phyloP scores from a whole-genome alignment of 2,113 vertebrate species.

The Maylandia zebra region DNA sequence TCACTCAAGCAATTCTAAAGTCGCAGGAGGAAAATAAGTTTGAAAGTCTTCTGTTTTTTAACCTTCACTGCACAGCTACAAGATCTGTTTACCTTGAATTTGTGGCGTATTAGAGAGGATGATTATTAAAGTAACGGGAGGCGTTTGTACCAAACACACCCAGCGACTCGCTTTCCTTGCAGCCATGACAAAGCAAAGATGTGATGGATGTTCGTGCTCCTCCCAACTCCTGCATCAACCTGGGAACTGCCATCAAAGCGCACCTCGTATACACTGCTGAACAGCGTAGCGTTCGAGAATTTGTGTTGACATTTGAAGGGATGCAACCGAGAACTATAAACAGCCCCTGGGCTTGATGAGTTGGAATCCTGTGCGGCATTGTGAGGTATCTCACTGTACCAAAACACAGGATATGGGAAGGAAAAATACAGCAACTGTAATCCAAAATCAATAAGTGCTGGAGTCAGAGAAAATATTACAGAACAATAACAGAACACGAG shows the following conservation, averaged over 20 bases:
- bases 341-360: conserved; percentile 16
- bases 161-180: background rate
- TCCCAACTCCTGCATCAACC: background rate
- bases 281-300: background rate
- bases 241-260: background rate
- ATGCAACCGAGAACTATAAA: conserved; percentile 10
- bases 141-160: background rate
- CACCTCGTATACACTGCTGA: background rate
- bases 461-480: conserved; percentile 42
- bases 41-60: background rate
- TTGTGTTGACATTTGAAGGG: conserved; percentile 15
- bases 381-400: conserved; percentile 18
- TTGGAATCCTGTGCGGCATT: conserved; percentile 8
- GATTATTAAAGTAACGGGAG: background rate
- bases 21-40: background rate
- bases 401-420: background rate
- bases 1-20: background rate
- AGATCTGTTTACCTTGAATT: conserved; percentile 1
- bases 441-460: conserved; percentile 53
- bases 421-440: conserved; percentile 49
- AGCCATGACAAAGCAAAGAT: conserved; percentile 18
- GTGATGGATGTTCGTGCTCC: background rate
- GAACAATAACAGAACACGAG: conserved; percentile 9
- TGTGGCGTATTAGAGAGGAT: background rate
- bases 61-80: background rate